phyloP scores from a whole-genome alignment of 2,888 invertebrate genomes.

The Agrenia bidenticulata region DNA sequence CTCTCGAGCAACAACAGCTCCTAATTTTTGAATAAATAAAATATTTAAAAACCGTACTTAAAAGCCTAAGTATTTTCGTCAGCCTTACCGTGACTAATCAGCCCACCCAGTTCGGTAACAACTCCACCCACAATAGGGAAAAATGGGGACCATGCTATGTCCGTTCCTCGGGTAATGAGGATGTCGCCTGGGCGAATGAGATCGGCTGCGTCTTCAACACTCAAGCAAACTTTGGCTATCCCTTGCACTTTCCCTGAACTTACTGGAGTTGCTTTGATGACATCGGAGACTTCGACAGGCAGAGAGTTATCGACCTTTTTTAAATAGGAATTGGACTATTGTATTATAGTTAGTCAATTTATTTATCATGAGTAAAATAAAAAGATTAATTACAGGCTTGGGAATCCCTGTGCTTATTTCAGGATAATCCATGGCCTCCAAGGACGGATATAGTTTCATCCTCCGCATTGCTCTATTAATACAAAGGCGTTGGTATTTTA shows the following conservation, averaged over 20 bases:
- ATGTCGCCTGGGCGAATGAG: slow-evolving; percentile 65
- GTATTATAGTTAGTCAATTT: too few relatives aligned
- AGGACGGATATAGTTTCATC: slow-evolving; percentile 63
- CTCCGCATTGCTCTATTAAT: slow-evolving; percentile 67
- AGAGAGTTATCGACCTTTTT: slow-evolving; percentile 33
- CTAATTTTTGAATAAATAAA: neutral
- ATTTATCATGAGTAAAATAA: too few relatives aligned
- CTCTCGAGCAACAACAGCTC: slow-evolving; percentile 61
- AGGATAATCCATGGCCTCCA: slow-evolving; percentile 66
- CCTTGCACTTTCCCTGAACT: slow-evolving; percentile 47
- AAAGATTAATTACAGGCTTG: slow-evolving; percentile 53
- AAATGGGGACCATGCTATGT: slow-evolving; percentile 83
- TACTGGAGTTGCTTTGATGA: slow-evolving; percentile 48
- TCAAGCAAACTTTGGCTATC: slow-evolving; percentile 48
- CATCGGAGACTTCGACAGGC: slow-evolving; percentile 40
- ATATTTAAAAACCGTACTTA: neutral
- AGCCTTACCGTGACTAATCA: slow-evolving; percentile 78
- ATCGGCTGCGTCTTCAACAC: slow-evolving; percentile 43
- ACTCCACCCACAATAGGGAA: slow-evolving; percentile 75
- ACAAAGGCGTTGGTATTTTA: slow-evolving; percentile 6
- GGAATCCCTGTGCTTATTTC: slow-evolving; percentile 63
- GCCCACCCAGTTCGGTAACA: slow-evolving; percentile 78
- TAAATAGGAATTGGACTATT: slow-evolving; percentile 2
- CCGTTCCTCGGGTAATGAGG: slow-evolving; percentile 73
- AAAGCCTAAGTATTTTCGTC: slow-evolving; percentile 17